Base-by-base conservation (phyloP, 2,113 vertebrate genomes). In the Pachyramphus minor region DNA sequence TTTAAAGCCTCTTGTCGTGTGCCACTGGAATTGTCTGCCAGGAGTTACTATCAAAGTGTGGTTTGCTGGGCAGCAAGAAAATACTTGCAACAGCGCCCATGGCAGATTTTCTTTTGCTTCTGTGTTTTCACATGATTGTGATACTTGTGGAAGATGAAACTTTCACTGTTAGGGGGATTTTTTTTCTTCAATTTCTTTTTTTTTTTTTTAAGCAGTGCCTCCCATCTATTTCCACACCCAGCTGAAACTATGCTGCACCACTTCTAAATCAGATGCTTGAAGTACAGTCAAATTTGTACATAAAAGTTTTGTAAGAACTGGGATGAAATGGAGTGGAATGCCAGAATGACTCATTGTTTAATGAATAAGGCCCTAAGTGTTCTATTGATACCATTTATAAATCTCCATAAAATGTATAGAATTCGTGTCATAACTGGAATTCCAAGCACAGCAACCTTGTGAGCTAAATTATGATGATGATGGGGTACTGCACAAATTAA, bases 331-430 rank as follows among this genome's bases (percentile, higher is more conserved):
- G 83, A 69, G 83, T 27, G 96, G 74, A 96, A 90, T 89, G 96
- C 90, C 93, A 97, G 94, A 97, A 97, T 97, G 95, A 97, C 20
- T 97, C 97, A 96, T 94, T 97, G 97, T 97, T 95, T 66, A 24
- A 87, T 94, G 95, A 97, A 97, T 96, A 97, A 97, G 95, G 94
- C 92, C 93, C 85, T 94, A 27, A 95, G 96, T 97, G 96, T 98
- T 98, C 95, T 84, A 69, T 68, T 90, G 93, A 72, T 96, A 96
- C 94, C 95, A 86, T 84, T 95, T 93, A 91, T 80, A 91, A 94
- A 89, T 96, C 90, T 76, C 89, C 93, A 89, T 87, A 44, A 96
- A 93, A 97, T 86, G 88, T 93, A 86, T 81, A 97, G 95, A 93
- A 97, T 98, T 98, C 95, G 83, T 95, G 95, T 87, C 97, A 97